Evolutionary conservation across 2,797 vertebrate species (phyloP), one percentile per base, ranked within the genome.

Genomic region (Anguilla marmorata): DNA sequence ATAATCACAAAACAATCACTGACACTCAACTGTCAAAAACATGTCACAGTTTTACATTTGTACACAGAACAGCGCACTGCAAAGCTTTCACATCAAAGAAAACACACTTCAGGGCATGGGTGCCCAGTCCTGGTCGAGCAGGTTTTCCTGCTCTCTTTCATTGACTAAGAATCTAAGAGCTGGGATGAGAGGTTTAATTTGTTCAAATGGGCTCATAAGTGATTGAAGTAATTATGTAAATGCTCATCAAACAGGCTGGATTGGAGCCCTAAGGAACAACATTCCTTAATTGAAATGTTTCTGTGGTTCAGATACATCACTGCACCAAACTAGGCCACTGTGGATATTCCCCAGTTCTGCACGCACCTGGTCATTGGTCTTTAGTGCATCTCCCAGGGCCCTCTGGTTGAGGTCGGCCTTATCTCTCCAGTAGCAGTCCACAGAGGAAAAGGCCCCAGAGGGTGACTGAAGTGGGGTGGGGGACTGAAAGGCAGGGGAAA

Each of bases 321-420:
- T 41, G 74, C 33, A 76, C 41, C 5, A 41, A 79, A 50, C 1
- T 80, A 5, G 0, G 41, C 41, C 45, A 50, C 21, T 50, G 21
- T 24, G 45, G 76, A 0, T 76, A 30, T 63, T 72, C 50, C n/a
- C 33, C 30, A n/a, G 9, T 74, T 4, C 60, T 74, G 8, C 86
- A 16, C 88, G 16, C 16, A 92, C 97, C 93, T 97, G 96, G 89
- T 92, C 96, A 86, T 96, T 97, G 58, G 94, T 92, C 79, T 95
- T 92, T 30, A 96, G 91, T 0, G 95, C 93, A 27, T 96, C 91
- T 85, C 95, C 95, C 85, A 97, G 0, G 0, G 93, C 94, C 84
- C 92, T 94, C 90, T 95, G 94, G 72, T 94, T 94, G 74, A 94
- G 93, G 72, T 94, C 94, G 0, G 93, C 93, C 90, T 94, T 79